Conservation (phyloP, 2,888 invertebrate genomes). For the Pandemis heparana region DNA sequence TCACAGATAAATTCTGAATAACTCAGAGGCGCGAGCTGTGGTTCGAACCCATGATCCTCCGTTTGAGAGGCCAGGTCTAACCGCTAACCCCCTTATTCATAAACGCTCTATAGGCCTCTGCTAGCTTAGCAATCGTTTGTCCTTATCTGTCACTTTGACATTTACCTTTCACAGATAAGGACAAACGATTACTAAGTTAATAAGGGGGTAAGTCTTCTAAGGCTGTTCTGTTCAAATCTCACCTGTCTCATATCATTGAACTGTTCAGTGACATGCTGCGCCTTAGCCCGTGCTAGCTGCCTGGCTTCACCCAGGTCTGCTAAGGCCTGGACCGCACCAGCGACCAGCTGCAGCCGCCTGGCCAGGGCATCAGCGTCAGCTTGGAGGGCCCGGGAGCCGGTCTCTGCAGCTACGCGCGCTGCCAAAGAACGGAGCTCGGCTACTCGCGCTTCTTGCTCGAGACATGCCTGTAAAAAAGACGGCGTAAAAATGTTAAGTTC, state of each 20-base stretch:
- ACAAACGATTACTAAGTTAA: no score
- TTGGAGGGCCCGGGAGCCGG: constrained; percentile 90
- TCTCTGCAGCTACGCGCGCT: constrained; percentile 91
- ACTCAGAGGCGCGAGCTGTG: no score
- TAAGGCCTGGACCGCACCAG: constrained; percentile 89
- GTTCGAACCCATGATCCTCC: no score
- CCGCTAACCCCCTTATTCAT: no score
- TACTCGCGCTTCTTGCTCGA: constrained; percentile 90
- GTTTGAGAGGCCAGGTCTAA: no score
- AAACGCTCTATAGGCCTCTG: no score
- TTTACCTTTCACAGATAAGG: no score
- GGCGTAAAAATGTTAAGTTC: neutral
- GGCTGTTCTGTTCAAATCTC: constrained; percentile 40
- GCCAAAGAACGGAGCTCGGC: constrained; percentile 91
- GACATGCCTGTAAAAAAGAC: constrained; percentile 87
- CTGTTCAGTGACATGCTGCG: constrained; percentile 87
- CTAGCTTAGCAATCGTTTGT: no score
- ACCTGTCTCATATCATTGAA: constrained; percentile 92
- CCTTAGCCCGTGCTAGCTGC: constrained; percentile 83
- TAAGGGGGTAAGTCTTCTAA: no score
- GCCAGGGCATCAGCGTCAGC: constrained; percentile 92
- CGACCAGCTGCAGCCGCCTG: constrained; percentile 90
- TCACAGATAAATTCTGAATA: no score
- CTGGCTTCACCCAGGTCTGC: constrained; percentile 92
- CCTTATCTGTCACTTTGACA: no score